These are phyloP conservation scores for Trichoplusia ni DNA, from an alignment of 1,140 invertebrate species.

Conservation along the genomic window DNA sequence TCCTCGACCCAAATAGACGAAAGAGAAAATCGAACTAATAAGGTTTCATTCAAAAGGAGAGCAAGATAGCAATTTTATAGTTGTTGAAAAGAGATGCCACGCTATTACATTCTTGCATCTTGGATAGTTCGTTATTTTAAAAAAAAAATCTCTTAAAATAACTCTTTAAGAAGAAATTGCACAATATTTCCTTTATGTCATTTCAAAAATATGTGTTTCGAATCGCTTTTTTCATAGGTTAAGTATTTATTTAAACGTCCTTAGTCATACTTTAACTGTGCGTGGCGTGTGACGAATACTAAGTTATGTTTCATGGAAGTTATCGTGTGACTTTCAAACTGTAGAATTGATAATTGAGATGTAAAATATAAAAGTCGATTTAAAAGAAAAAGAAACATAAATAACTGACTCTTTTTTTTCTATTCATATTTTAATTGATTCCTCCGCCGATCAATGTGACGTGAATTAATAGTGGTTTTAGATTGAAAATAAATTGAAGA, in stretches of 20 bases:
- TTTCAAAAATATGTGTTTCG: conserved; percentile 13
- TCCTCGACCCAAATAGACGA: conserved; percentile 67
- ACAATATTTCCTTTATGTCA: conserved; percentile 5
- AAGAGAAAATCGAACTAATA: conserved; percentile 72
- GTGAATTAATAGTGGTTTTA: no score
- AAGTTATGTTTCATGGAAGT: background rate
- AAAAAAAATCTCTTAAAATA: conserved; percentile 32
- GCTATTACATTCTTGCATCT: no score
- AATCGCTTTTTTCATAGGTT: conserved; percentile 24
- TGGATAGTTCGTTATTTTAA: no score
- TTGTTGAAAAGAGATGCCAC: no score
- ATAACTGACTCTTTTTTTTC: no score
- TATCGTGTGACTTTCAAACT: background rate
- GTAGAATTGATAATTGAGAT: no score
- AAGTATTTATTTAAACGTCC: conserved; percentile 13
- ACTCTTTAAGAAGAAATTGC: conserved; percentile 3
- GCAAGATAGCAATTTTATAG: no score
- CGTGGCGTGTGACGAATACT: background rate
- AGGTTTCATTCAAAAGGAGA: no score
- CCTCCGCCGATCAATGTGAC: no score
- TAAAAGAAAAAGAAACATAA: no score
- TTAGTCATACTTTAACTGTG: background rate
- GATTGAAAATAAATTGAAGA: no score
- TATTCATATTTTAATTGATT: no score
- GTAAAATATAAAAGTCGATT: background rate